Evolutionary conservation across 2,797 vertebrate species (phyloP).

Genomic region (Mormyrus hasselquistii): DNA sequence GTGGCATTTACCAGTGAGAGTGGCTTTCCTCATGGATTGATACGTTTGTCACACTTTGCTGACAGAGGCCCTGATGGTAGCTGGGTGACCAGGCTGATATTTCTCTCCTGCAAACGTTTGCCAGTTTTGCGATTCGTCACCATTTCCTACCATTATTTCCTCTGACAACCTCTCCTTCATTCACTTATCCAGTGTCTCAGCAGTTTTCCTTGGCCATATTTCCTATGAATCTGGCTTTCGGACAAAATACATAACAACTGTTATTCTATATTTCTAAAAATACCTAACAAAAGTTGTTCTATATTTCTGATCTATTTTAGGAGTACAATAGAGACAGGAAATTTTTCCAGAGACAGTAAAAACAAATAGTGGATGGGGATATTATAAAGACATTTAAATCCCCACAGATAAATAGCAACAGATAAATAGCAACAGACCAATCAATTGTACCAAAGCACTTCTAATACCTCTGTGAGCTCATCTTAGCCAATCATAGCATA

Average conservation of each 20-base stretch:
- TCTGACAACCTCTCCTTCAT: conserved; percentile 12
- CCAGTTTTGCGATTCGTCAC: neutral
- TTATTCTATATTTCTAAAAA: neutral
- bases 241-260: conserved; percentile 8
- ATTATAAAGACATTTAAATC: neutral
- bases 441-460: neutral
- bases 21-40: conserved; percentile 5
- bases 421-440: neutral
- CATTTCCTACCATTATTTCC: neutral
- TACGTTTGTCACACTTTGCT: conserved; percentile 12
- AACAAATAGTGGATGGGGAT: neutral
- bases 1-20: conserved; percentile 13
- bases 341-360: neutral
- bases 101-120: neutral
- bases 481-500: neutral
- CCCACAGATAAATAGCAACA: neutral
- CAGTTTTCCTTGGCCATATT: neutral
- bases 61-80: neutral
- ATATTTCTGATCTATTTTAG: neutral
- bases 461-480: neutral
- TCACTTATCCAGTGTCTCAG: conserved; percentile 7
- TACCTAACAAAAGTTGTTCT: neutral
- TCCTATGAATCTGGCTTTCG: neutral
- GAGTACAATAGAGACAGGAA: neutral
- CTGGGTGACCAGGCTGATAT: neutral